Percentiles rank a stretch among this genome's conserved stretches.
Conservation (phyloP, 2,888 invertebrate species). For the Galeopsomyia nigrocyanea region DNA sequence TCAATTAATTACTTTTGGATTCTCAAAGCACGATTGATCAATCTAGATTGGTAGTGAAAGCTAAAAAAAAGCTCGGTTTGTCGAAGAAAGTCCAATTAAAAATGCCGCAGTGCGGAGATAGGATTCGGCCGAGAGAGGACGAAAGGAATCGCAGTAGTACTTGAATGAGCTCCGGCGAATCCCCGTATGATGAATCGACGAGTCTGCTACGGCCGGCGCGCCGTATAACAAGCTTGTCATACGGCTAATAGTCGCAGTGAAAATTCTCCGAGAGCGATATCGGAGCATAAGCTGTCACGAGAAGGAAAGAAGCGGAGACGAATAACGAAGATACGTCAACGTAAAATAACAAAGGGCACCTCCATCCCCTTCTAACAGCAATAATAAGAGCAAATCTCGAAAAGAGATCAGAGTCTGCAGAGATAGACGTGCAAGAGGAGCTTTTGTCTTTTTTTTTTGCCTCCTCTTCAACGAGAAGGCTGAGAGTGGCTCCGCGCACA, state of each 20-base stretch:
- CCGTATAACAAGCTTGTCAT: conserved; percentile 36
- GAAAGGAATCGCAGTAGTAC: not conserved
- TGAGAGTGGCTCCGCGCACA: not conserved
- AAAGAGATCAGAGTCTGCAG: conserved; percentile 2
- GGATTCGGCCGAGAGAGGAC: no score
- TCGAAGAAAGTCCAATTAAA: conserved; percentile 1
- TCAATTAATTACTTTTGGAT: no score
- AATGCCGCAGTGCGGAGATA: not conserved
- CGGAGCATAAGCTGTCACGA: not conserved
- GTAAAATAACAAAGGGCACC: conserved; percentile 29
- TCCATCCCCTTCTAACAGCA: not conserved
- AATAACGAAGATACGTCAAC: conserved; percentile 12
- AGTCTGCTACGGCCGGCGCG: not conserved
- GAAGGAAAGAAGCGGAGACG: not conserved
- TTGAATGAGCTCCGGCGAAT: not conserved
- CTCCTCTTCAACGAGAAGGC: not conserved
- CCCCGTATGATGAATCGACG: conserved; percentile 36
- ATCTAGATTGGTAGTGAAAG: no score
- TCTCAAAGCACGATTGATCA: no score
- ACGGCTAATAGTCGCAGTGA: conserved; percentile 20
- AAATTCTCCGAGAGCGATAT: conserved; percentile 13
- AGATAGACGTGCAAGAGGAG: not conserved
- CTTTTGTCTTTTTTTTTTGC: not conserved
- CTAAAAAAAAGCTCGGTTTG: no score
- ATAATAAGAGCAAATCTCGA: conserved; percentile 14